Base-by-base conservation (phyloP, 2,888 invertebrate species). In the Rhodophaea formosa region DNA sequence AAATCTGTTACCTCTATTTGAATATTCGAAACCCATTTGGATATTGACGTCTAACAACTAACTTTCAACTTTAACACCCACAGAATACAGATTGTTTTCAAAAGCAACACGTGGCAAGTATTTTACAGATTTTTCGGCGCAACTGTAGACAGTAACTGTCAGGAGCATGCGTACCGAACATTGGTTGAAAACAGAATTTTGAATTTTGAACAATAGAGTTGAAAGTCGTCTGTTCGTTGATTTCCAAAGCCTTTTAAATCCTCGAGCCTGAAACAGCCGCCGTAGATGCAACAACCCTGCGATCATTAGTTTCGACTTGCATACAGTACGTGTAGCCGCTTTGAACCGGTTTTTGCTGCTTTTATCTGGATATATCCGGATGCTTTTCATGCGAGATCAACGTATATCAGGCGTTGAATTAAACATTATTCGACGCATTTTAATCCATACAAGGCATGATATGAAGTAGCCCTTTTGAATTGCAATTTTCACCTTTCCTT, bases 291-390 rank as follows among this genome's bases (percentile, higher is more conserved):
- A 56, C 64, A 68, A 62, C 57, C 51, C 45, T 51, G 62, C 59
- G 74, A 77, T 79, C 82, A 82, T 83, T 81, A 82, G 79, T 80
- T 80, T 74, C 69, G 70, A 73, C 73, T 68, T 70, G 67, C 68
- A 72, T 70, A 70, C 66, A 65, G 69, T 70, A 66, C 68, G 71
- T 70, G 70, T 67, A 65, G 68, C 63, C 66, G 72, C 71, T 78
- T 77, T 74, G 73, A 71, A 70, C 72, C 67, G 70, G 72, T 71
- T 77, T 73, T 70, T 68, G 62, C 77, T 64, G 75, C 72, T 78
- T 75, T 72, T 69, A 76, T 71, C 74, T 71, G 79, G 74, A 76
- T 66, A 75, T 74, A 73, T 75, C 73, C 72, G 63, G n/a, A 39
- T 12, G 62, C 58, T 59, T 62, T 61, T 58, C 52, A 58, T 53